Evolutionary conservation across 2,113 vertebrate species (phyloP).

Genomic region (Vulpes vulpes): DNA sequence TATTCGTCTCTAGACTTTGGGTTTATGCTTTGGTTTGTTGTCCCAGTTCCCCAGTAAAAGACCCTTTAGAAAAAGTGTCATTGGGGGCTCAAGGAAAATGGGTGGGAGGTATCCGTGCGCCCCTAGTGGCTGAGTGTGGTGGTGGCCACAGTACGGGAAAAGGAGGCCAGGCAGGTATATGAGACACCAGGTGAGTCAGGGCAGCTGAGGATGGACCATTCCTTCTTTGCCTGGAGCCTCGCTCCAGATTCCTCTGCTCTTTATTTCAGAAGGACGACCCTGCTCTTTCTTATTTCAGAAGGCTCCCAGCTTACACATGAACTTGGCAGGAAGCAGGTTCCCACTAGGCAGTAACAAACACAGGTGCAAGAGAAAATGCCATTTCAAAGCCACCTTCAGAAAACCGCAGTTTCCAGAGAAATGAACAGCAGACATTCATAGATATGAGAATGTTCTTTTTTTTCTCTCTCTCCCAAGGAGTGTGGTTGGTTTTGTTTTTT

Average conservation of each 20-base stretch:
- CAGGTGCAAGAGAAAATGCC: conserved; percentile 26
- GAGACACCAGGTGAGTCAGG: neutral
- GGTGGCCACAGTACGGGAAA: neutral
- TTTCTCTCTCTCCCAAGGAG: conserved; percentile 70
- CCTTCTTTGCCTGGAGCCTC: neutral
- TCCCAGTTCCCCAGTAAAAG: neutral
- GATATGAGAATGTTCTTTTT: conserved; percentile 47
- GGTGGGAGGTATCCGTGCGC: neutral
- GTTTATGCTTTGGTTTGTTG: neutral
- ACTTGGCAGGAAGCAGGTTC: conserved; percentile 46
- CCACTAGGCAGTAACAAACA: neutral
- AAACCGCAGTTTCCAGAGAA: conserved; percentile 69
- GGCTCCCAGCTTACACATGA: neutral
- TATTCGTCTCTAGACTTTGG: neutral
- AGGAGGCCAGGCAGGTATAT: neutral
- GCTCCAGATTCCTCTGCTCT: neutral
- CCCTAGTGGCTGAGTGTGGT: conserved; percentile 14
- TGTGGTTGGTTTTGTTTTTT: conserved; percentile 60
- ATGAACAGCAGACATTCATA: conserved; percentile 66
- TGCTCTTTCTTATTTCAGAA: neutral
- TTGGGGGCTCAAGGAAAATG: neutral
- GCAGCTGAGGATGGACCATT: neutral
- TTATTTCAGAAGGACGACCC: neutral
- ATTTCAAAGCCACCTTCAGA: conserved; percentile 51
- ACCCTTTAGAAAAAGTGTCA: neutral